These are phyloP conservation scores for Pyrgilauda ruficollis DNA, from an alignment of 2,113 vertebrate species.

Conservation along the genomic window DNA sequence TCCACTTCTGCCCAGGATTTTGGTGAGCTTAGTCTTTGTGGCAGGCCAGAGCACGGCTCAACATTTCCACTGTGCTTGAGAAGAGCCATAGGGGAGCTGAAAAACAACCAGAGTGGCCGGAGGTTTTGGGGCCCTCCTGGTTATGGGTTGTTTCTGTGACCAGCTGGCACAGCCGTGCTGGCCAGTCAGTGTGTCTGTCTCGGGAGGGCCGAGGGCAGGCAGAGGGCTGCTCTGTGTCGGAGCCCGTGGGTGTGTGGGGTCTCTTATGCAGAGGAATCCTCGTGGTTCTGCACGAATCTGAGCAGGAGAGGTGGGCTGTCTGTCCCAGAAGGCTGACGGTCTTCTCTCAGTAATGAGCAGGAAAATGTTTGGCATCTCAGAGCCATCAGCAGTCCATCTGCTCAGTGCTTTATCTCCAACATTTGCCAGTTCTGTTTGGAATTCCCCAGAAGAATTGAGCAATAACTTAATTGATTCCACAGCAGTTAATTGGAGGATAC, in stretches of 20 bases:
- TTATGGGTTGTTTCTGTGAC: neutral
- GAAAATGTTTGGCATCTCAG: neutral
- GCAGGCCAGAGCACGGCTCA: neutral
- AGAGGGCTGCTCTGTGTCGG: rapidly evolving
- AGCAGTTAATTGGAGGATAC: slow-evolving; percentile 60
- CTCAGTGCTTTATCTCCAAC: slow-evolving; percentile 25
- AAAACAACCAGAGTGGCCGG: neutral
- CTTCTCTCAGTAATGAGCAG: neutral
- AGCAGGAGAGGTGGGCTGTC: neutral
- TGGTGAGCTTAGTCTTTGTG: neutral
- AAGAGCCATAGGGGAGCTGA: neutral
- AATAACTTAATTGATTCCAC: slow-evolving; percentile 61
- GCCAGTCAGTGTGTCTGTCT: neutral
- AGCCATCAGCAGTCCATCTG: slow-evolving; percentile 45
- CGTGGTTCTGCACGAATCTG: rapidly evolving
- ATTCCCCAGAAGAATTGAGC: slow-evolving; percentile 57
- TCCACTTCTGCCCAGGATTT: neutral
- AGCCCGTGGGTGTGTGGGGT: neutral
- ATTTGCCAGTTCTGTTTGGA: slow-evolving; percentile 36
- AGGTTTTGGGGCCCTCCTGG: neutral
- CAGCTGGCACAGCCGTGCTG: neutral
- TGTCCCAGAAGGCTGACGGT: neutral
- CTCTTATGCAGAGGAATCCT: rapidly evolving
- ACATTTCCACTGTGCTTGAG: neutral
- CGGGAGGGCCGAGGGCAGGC: rapidly evolving